These are phyloP conservation scores for Eupithecia vulgata DNA, from an alignment of 2,888 invertebrate species.

Conservation along the genomic window DNA sequence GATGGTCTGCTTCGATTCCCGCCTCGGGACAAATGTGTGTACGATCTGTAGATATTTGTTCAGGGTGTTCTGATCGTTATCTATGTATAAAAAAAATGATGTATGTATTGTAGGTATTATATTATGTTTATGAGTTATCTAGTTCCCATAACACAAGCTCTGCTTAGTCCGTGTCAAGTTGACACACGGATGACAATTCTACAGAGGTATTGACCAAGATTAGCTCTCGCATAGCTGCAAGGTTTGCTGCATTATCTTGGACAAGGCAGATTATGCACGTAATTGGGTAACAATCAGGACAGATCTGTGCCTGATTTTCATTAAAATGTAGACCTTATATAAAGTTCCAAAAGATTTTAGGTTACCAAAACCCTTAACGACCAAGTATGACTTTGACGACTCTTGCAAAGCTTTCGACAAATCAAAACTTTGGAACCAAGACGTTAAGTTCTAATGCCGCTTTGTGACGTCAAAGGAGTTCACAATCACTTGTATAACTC, in stretches of 20 bases:
- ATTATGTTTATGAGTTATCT: too few species aligned
- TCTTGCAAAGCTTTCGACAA: constrained; percentile 47
- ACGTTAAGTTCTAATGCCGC: constrained; percentile 64
- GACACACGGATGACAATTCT: not conserved
- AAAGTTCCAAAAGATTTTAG: not conserved
- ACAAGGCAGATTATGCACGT: not conserved
- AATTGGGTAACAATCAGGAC: not conserved
- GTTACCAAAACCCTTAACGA: not conserved
- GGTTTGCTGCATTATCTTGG: not conserved
- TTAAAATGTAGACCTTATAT: not conserved
- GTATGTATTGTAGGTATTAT: too few species aligned
- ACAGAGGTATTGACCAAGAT: not conserved
- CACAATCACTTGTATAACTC: constrained; percentile 56
- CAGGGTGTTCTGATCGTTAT: too few species aligned
- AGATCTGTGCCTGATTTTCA: not conserved
- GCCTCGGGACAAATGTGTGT: too few species aligned
- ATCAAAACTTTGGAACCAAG: constrained; percentile 42
- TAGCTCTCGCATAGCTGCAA: constrained; percentile 4
- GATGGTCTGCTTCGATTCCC: too few species aligned
- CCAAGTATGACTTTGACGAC: constrained; percentile 3
- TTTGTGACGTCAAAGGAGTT: constrained; percentile 60
- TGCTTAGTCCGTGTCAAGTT: too few species aligned
- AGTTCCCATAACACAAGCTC: too few species aligned
- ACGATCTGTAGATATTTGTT: too few species aligned
- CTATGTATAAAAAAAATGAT: too few species aligned